phyloP scores from a whole-genome alignment of 1,140 invertebrate species.

The Homalodisca vitripennis region DNA sequence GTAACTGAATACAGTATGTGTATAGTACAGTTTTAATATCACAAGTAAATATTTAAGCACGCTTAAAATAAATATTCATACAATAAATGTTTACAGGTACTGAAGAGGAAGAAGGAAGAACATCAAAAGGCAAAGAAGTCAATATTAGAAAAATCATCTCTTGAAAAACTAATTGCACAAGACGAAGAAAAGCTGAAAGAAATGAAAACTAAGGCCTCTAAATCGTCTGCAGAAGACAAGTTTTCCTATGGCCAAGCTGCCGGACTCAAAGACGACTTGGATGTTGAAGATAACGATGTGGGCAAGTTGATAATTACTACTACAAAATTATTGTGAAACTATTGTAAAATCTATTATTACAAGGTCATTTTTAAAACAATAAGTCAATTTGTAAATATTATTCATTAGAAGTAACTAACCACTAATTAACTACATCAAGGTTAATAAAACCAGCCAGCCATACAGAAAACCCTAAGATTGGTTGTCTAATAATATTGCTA shows the following conservation, averaged over 20 bases:
- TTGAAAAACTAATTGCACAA: slow-evolving; percentile 26
- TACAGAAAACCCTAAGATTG: too few relatives aligned
- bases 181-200: slow-evolving; percentile 44
- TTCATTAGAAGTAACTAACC: too few relatives aligned
- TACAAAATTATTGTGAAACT: too few relatives aligned
- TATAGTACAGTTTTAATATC: background rate
- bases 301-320: too few relatives aligned
- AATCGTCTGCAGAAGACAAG: slow-evolving; percentile 35
- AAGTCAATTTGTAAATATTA: too few relatives aligned
- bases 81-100: slow-evolving; percentile 53
- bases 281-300: slow-evolving; percentile 70
- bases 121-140: slow-evolving; percentile 51
- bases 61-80: too few relatives aligned
- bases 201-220: slow-evolving; percentile 44
- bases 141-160: slow-evolving; percentile 37
- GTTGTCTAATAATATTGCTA: too few relatives aligned
- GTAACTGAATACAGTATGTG: too few relatives aligned
- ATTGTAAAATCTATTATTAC: too few relatives aligned
- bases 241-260: slow-evolving; percentile 42
- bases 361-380: too few relatives aligned
- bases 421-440: too few relatives aligned
- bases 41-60: background rate
- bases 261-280: slow-evolving; percentile 65
- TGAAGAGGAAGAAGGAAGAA: slow-evolving; percentile 57
- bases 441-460: too few relatives aligned